Percentiles rank a stretch among this genome's conserved stretches.
phyloP scores from a whole-genome alignment of 1,140 invertebrate species.

The Diploscapter pachys region DNA sequence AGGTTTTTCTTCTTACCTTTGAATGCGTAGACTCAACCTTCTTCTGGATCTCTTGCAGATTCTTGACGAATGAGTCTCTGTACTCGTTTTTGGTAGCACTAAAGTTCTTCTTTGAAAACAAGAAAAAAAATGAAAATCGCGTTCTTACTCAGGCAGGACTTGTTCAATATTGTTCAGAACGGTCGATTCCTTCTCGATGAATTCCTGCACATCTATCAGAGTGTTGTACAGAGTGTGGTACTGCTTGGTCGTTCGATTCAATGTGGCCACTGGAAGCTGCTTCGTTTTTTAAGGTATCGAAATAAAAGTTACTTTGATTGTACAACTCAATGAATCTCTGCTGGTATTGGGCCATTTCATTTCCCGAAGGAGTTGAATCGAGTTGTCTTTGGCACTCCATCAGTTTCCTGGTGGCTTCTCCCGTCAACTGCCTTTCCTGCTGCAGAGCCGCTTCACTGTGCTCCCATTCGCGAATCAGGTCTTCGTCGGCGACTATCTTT shows the following conservation, averaged over 20 bases:
- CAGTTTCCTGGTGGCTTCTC: conserved; percentile 71
- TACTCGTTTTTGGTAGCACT: conserved; percentile 38
- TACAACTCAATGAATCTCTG: conserved; percentile 89
- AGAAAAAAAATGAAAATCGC: conserved; percentile 27
- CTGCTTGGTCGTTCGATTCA: conserved; percentile 92
- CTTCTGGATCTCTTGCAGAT: conserved; percentile 70
- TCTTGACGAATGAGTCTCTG: conserved; percentile 51
- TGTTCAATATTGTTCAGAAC: conserved; percentile 89
- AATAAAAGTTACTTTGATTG: conserved; percentile 74
- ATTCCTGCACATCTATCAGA: conserved; percentile 84
- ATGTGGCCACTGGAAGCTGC: conserved; percentile 75
- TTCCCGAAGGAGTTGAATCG: conserved; percentile 84
- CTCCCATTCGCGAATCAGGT: background rate
- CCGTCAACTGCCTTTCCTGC: background rate
- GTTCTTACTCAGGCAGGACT: conserved; percentile 79
- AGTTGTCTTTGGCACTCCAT: conserved; percentile 73
- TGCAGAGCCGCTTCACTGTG: background rate
- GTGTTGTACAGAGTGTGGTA: conserved; percentile 94
- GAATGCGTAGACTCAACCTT: conserved; percentile 76
- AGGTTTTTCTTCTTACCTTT: conserved; percentile 66
- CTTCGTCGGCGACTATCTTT: conserved; percentile 1
- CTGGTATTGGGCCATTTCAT: conserved; percentile 90
- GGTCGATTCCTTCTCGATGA: conserved; percentile 83
- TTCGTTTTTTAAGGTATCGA: background rate
- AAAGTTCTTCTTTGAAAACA: conserved; percentile 25